phyloP scores from a whole-genome alignment of 2,888 invertebrate species.

The Hetaerina titia region DNA sequence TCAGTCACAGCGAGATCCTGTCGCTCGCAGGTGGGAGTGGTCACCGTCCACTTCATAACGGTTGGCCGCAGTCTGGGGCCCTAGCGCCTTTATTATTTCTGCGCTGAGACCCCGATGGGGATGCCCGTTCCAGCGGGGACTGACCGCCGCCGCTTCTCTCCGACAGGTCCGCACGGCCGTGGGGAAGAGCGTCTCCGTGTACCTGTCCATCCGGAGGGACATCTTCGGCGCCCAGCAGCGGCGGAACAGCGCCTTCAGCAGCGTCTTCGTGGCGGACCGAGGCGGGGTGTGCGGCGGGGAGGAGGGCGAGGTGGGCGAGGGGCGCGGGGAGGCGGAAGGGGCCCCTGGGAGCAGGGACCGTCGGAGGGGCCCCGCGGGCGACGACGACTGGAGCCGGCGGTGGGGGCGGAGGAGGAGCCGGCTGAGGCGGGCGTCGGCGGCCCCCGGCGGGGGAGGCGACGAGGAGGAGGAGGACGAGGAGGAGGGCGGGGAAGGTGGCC shows the following conservation, averaged over 20 bases:
- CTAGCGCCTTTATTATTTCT: too few relatives aligned
- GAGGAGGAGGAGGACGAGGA: not conserved
- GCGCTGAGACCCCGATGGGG: too few relatives aligned
- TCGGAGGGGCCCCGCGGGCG: not conserved
- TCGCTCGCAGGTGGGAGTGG: too few relatives aligned
- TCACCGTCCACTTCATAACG: too few relatives aligned
- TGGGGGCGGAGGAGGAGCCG: not conserved
- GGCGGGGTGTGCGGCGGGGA: not conserved
- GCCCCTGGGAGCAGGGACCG: not conserved
- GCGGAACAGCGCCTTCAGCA: conserved; percentile 73
- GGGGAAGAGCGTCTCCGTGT: conserved; percentile 77
- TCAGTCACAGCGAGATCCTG: too few relatives aligned
- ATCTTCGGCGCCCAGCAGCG: conserved; percentile 69
- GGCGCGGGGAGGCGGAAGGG: conserved; percentile 1
- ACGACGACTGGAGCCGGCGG: conserved; percentile 19
- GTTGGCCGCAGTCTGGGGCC: too few relatives aligned
- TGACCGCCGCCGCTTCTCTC: not conserved
- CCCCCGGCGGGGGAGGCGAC: not conserved
- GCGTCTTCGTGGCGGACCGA: conserved; percentile 71
- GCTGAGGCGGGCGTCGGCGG: not conserved
- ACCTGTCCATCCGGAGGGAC: conserved; percentile 76
- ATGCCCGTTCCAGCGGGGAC: too few relatives aligned
- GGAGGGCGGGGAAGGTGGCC: not conserved
- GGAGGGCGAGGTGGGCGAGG: not conserved
- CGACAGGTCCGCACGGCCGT: conserved; percentile 77